Base-by-base conservation (phyloP, 2,888 invertebrate genomes). In the Enchytraeus crypticus region DNA sequence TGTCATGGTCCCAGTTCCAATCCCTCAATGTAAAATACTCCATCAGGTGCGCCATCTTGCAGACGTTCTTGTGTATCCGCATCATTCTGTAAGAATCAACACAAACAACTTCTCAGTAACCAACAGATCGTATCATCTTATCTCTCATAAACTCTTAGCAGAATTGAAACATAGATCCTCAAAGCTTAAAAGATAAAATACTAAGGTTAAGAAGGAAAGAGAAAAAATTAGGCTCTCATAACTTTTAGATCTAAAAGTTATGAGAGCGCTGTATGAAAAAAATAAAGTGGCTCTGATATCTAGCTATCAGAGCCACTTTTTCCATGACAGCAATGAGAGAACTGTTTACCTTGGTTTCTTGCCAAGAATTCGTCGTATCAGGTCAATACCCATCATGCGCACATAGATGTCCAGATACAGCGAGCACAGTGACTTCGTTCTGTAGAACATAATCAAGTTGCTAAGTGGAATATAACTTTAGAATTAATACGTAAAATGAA, bases 21-120 rank as follows among this genome's bases (percentile, higher is more conserved):
- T 49, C 51, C 26, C 38, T 21, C 1, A 53, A 59, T 38, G 59
- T 59, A 27, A 59, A 59, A 38, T 59, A 59, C 51, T 59, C 59
- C 51, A 59, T 51, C 53, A 59, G 18, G n/a, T 49, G 27, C 51
- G 47, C 38, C 59, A 59, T 23, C 29, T 34, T 51, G 21, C 27
- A 18, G 27, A 59, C 59, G 18, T 33, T 53, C 21, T 53, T 14
- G 34, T 59, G 59, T 8, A 59, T 59, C 34, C 59, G 51, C 27
- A 59, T 23, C 34, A 59, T 27, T 33, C 59, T 58, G 51, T 21
- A 18, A 11, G 18, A n/a, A n/a, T 5, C 8, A 30, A 11, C 14
- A 53, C 43, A 43, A 43, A 11, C 11, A 43, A 43, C 43, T 14
- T 43, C 43, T 43, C 14, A 11, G n/a, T n/a, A 43, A 43, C 43